Percentiles rank a stretch among this genome's conserved stretches.
Evolutionary conservation across 2,888 invertebrate genomes (phyloP).

Genomic region (Caenorhabditis drosophilae): DNA sequence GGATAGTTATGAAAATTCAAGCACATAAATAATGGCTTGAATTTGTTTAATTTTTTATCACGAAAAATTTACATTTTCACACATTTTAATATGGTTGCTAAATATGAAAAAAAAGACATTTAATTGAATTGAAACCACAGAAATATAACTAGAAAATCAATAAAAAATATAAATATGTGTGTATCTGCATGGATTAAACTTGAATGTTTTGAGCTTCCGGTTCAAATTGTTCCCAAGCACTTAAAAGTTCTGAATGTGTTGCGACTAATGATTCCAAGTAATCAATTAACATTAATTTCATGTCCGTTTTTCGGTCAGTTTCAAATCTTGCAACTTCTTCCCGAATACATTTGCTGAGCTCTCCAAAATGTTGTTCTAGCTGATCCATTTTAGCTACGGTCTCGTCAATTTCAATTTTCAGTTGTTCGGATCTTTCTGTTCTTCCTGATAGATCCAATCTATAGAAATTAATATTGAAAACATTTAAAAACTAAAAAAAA

Average conservation of each 20-base stretch:
- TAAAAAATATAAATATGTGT: too few species aligned
- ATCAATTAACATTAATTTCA: conserved; percentile 85
- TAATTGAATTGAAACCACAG: too few species aligned
- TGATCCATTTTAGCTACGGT: conserved; percentile 77
- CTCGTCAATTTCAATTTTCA: conserved; percentile 77
- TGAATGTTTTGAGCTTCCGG: conserved; percentile 89
- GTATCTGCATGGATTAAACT: conserved; percentile 30
- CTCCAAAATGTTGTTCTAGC: conserved; percentile 74
- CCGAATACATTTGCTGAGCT: conserved; percentile 78
- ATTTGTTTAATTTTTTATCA: too few species aligned
- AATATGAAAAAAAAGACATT: too few species aligned
- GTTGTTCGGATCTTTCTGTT: conserved; percentile 86
- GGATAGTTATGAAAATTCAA: too few species aligned
- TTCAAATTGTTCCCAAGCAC: conserved; percentile 93
- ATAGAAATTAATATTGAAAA: conserved; percentile 2
- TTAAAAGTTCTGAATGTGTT: conserved; percentile 90
- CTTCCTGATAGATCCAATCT: conserved; percentile 84
- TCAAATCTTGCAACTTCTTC: conserved; percentile 89
- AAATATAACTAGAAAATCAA: too few species aligned
- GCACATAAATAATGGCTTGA: too few species aligned
- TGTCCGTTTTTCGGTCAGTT: conserved; percentile 89
- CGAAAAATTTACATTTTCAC: too few species aligned
- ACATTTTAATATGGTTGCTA: too few species aligned
- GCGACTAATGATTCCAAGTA: conserved; percentile 92
- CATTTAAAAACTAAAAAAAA: background rate